A percentile compares a stretch with the other conserved stretches of the same genome.
Evolutionary conservation across 2,797 vertebrate species (phyloP).

Genomic region (Ispidina picta): DNA sequence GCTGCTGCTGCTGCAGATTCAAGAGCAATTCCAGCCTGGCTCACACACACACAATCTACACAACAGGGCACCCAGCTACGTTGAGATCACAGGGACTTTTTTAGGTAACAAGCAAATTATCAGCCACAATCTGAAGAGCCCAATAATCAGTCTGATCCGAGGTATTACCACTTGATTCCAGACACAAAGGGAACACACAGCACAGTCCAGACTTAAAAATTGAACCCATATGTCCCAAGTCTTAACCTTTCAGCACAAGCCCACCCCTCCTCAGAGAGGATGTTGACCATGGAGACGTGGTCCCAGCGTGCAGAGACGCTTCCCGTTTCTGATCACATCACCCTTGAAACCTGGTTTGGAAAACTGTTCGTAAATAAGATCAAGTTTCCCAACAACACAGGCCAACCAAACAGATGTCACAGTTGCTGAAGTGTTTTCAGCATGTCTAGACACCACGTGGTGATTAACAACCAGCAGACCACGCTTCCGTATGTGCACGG

Average conservation of each 20-base stretch:
- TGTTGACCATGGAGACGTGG: not conserved
- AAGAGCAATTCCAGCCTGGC: not conserved
- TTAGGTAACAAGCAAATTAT: not conserved
- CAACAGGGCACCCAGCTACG: not conserved
- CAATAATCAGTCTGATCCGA: not conserved
- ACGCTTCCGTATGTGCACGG: not conserved
- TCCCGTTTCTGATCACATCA: not conserved
- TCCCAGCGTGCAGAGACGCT: not conserved
- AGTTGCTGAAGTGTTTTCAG: constrained; percentile 49
- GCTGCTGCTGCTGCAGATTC: not conserved
- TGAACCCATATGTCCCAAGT: not conserved
- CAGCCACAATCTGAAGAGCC: not conserved
- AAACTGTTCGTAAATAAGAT: constrained; percentile 12
- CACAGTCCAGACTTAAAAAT: constrained; percentile 25
- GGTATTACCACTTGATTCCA: constrained; percentile 13
- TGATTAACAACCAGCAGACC: constrained; percentile 18
- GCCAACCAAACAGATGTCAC: constrained; percentile 42
- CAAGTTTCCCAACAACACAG: constrained; percentile 12
- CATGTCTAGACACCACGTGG: constrained; percentile 54
- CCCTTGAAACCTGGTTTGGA: constrained; percentile 11
- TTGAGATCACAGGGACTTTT: not conserved
- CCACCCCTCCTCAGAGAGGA: not conserved
- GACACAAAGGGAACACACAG: not conserved
- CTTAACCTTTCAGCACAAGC: not conserved
- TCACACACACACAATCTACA: not conserved